Percentiles rank a stretch among this genome's conserved stretches.
Evolutionary conservation across 2,888 invertebrate species (phyloP).

Genomic region (Reticulitermes lucifugus): DNA sequence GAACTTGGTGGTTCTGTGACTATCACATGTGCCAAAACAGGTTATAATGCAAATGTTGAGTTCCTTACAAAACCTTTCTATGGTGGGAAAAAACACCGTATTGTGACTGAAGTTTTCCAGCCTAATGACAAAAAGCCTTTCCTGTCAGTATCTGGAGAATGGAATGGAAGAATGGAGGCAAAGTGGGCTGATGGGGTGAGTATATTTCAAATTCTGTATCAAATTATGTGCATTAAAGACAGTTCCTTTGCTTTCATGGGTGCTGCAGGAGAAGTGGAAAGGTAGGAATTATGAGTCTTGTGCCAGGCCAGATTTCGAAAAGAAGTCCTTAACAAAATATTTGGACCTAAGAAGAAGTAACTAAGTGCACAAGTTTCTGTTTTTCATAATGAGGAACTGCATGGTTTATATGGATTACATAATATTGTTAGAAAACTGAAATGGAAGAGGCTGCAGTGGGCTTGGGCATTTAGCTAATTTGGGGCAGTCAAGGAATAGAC

Average conservation of each 20-base stretch:
- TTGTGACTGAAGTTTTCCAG: slow-evolving; percentile 84
- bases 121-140: slow-evolving; percentile 91
- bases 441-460: no score
- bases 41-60: slow-evolving; percentile 92
- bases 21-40: slow-evolving; percentile 93
- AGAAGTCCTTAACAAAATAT: no score
- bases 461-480: no score
- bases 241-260: not conserved
- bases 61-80: slow-evolving; percentile 99
- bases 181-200: slow-evolving; percentile 78
- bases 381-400: no score
- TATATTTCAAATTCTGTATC: slow-evolving; percentile 28
- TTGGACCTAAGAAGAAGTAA: no score
- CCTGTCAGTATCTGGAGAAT: slow-evolving; percentile 91
- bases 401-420: no score
- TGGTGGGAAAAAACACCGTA: slow-evolving; percentile 93
- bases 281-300: no score
- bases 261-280: no score
- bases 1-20: slow-evolving; percentile 95
- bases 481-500: no score
- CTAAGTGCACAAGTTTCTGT: no score
- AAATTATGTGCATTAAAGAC: not conserved
- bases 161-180: slow-evolving; percentile 96
- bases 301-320: no score
- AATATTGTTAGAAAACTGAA: no score